A percentile compares a stretch with the other conserved stretches of the same genome.
These are phyloP conservation scores for Huso huso DNA, from an alignment of 2,797 vertebrate species.

Conservation along the genomic window DNA sequence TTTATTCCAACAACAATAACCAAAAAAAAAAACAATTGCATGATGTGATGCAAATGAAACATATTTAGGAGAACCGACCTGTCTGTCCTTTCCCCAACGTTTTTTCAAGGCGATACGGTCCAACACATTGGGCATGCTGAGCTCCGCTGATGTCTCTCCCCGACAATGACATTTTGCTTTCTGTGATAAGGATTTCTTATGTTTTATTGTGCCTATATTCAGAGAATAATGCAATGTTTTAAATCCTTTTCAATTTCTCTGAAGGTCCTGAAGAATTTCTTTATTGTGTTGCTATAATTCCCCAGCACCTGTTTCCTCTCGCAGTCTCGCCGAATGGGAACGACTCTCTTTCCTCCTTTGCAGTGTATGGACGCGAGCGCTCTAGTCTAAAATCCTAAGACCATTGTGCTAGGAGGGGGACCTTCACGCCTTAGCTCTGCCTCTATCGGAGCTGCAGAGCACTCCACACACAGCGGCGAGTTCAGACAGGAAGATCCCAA, in stretches of 20 bases:
- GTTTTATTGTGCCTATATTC: conserved; percentile 25
- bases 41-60: conserved; percentile 28
- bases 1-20: conserved; percentile 32
- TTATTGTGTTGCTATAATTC: conserved; percentile 40
- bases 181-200: conserved; percentile 42
- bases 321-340: conserved; percentile 45
- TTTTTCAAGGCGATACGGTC: conserved; percentile 98
- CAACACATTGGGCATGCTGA: conserved; percentile 97
- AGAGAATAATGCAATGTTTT: conserved; percentile 43
- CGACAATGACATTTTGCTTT: conserved; percentile 87
- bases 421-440: conserved; percentile 50
- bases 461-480: conserved; percentile 31
- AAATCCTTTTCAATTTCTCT: conserved; percentile 35
- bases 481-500: conserved; percentile 13
- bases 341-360: conserved; percentile 33
- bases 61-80: conserved; percentile 72
- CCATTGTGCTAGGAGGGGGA: conserved; percentile 46
- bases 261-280: conserved; percentile 33
- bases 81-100: conserved; percentile 98
- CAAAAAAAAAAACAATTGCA: conserved; percentile 24
- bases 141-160: conserved; percentile 94
- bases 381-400: conserved; percentile 43
- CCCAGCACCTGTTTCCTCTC: conserved; percentile 34
- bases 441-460: conserved; percentile 53
- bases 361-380: conserved; percentile 56